A percentile compares a stretch with the other conserved stretches of the same genome.
Evolutionary conservation across 2,888 invertebrate species (phyloP).

Genomic region (Synergus itoensis): DNA sequence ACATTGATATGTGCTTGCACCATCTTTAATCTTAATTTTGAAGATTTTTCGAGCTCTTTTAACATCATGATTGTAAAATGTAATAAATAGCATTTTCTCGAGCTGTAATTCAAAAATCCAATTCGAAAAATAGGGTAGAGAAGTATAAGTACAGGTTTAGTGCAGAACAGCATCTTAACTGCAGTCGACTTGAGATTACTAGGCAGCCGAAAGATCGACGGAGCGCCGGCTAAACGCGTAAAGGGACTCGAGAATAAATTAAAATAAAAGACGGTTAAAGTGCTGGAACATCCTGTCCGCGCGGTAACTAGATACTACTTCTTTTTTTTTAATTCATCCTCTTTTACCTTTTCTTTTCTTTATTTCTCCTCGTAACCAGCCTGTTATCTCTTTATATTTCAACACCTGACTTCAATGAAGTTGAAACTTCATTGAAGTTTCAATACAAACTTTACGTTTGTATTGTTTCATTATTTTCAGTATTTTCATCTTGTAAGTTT

Average conservation of each 20-base stretch:
- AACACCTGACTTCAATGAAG: conserved; percentile 37
- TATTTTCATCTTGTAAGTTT: too few species aligned
- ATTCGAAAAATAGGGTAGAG: neutral
- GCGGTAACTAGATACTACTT: conserved; percentile 66
- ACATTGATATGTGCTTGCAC: neutral
- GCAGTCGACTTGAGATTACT: conserved; percentile 24
- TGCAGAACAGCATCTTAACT: neutral
- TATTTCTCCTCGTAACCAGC: conserved; percentile 7
- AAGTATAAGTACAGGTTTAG: neutral
- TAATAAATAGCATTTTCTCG: neutral
- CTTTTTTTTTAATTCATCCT: conserved; percentile 51
- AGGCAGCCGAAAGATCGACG: conserved; percentile 33
- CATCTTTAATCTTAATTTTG: too few species aligned
- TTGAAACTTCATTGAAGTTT: too few species aligned
- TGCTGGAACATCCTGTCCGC: conserved; percentile 64
- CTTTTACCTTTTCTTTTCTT: neutral
- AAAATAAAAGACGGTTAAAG: conserved; percentile 58
- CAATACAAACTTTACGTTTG: too few species aligned
- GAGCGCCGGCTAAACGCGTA: conserved; percentile 43
- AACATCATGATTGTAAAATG: neutral
- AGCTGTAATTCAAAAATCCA: neutral
- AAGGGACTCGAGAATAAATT: conserved; percentile 58
- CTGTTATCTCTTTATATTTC: conserved; percentile 35
- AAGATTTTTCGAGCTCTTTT: too few species aligned
- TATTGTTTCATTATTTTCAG: too few species aligned